A percentile compares a stretch with the other conserved stretches of the same genome.
phyloP scores from a whole-genome alignment of 64 coral and sea anemone species.

The Pachyseris speciosa region DNA sequence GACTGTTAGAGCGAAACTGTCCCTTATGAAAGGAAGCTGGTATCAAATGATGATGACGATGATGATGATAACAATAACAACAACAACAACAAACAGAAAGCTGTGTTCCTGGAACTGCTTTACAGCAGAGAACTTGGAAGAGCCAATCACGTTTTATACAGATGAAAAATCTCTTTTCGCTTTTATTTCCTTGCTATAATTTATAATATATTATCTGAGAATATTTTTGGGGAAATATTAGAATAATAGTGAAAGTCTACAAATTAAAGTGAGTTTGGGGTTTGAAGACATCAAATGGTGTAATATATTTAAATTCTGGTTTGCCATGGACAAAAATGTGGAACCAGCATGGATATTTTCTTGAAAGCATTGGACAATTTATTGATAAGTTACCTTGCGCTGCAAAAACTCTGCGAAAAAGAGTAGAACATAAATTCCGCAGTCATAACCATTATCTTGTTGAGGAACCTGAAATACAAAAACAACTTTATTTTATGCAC shows the following conservation, averaged over 20 bases:
- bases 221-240: not conserved
- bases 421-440: conserved; percentile 23
- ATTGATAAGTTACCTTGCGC: conserved; percentile 39
- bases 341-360: not conserved
- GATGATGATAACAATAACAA: no score
- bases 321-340: no score
- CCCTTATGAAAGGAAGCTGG: not conserved
- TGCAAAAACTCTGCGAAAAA: conserved; percentile 25
- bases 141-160: no score
- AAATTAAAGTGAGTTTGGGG: not conserved
- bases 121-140: not conserved
- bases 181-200: not conserved
- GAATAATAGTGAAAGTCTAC: not conserved
- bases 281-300: not conserved
- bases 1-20: not conserved
- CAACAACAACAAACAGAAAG: not conserved
- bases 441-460: conserved; percentile 43
- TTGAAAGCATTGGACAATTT: no score
- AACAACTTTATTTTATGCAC: no score
- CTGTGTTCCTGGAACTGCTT: not conserved
- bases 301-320: no score
- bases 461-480: conserved; percentile 22
- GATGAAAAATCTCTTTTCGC: not conserved
- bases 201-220: no score
- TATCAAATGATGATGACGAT: no score